Evolutionary conservation across 2,888 invertebrate genomes (phyloP).

Genomic region (Sinodicranocentrus sp.): DNA sequence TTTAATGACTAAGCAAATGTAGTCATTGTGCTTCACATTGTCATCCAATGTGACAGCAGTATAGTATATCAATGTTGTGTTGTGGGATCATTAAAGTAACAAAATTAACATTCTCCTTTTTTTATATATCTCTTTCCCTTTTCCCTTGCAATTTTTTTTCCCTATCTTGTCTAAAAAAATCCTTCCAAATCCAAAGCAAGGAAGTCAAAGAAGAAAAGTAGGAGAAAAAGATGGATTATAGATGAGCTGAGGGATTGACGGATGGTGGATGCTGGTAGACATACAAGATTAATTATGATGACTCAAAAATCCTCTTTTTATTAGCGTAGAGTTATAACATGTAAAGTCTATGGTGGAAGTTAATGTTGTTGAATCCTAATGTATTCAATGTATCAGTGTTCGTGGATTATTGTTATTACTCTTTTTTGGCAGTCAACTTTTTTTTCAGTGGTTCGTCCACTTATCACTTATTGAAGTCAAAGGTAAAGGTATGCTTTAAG

Average conservation of each 20-base stretch:
- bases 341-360: slow-evolving; percentile 8
- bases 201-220: slow-evolving; percentile 11
- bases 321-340: slow-evolving; percentile 13
- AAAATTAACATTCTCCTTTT: slow-evolving; percentile 1
- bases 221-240: slow-evolving; percentile 15
- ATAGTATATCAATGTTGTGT: background rate
- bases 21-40: slow-evolving; percentile 27
- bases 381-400: slow-evolving; percentile 34
- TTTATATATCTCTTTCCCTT: background rate
- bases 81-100: background rate
- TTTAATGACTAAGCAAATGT: slow-evolving; percentile 53
- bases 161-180: no score
- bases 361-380: slow-evolving; percentile 41
- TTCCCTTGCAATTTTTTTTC: no score
- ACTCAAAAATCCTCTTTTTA: slow-evolving; percentile 9
- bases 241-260: background rate
- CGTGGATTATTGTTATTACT: slow-evolving; percentile 64
- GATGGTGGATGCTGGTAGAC: slow-evolving; percentile 26
- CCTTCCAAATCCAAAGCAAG: no score
- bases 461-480: slow-evolving; percentile 59
- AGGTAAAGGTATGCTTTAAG: slow-evolving; percentile 39
- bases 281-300: slow-evolving; percentile 36
- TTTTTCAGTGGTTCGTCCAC: slow-evolving; percentile 57
- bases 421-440: slow-evolving; percentile 58
- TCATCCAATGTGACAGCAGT: slow-evolving; percentile 20